phyloP scores from a whole-genome alignment of 2,797 vertebrate species.

The Spinibarbus caldwelli region DNA sequence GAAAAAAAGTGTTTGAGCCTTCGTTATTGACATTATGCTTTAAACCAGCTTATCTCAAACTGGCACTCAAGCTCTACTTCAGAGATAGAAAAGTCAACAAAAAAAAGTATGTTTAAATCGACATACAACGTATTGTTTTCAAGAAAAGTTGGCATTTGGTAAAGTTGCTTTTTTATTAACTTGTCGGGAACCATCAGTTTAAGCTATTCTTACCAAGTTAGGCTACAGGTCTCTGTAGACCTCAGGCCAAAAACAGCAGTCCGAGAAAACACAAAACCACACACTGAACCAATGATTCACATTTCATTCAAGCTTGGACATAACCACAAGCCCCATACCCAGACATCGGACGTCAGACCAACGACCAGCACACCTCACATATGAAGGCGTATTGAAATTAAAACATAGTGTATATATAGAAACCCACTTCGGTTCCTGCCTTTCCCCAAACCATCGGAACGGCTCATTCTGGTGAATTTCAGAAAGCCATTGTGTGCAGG shows the following conservation, averaged over 20 bases:
- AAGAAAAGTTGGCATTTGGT: background rate
- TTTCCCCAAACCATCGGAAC: constrained; percentile 24
- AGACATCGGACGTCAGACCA: constrained; percentile 5
- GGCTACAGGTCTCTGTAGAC: background rate
- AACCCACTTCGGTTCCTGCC: background rate
- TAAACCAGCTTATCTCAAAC: too few species aligned
- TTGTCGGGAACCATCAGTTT: background rate
- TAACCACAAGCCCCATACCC: constrained; percentile 7
- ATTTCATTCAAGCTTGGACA: background rate
- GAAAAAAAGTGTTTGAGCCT: background rate
- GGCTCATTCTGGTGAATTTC: constrained; percentile 39
- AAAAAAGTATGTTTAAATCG: background rate
- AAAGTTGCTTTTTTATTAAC: background rate
- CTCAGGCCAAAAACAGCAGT: constrained; percentile 1
- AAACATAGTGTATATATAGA: background rate
- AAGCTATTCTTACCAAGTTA: background rate
- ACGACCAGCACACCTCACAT: constrained; percentile 1
- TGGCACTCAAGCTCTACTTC: background rate
- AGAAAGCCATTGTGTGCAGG: constrained; percentile 52
- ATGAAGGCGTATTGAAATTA: background rate
- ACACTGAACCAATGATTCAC: constrained; percentile 15
- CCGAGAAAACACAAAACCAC: background rate
- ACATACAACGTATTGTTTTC: background rate
- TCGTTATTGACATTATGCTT: too few species aligned
- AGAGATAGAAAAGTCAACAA: background rate